phyloP scores from a whole-genome alignment of 2,888 invertebrate genomes.

The Rhogogaster chlorosoma region DNA sequence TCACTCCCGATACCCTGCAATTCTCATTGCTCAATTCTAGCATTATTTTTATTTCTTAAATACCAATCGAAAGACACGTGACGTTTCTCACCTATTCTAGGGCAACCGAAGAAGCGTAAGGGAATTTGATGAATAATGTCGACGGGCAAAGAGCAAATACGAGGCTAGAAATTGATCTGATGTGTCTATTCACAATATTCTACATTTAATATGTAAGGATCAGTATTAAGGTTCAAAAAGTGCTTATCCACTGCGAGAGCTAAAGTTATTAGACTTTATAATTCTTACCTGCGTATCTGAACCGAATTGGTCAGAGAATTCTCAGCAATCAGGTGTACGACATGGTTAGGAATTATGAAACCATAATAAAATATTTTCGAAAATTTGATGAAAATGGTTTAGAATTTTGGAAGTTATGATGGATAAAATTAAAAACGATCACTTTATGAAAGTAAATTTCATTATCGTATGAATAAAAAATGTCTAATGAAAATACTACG shows the following conservation, averaged over 20 bases:
- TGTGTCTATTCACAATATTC: no score
- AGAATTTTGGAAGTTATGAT: not conserved
- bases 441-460: conserved; percentile 43
- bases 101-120: not conserved
- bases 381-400: not conserved
- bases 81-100: not conserved
- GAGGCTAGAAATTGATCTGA: no score
- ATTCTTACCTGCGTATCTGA: not conserved
- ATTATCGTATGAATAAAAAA: conserved; percentile 31
- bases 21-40: not conserved
- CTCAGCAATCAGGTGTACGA: not conserved
- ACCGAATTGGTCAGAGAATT: not conserved
- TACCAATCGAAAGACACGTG: not conserved
- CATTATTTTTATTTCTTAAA: not conserved
- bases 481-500: conserved; percentile 51
- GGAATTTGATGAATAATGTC: not conserved
- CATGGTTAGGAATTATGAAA: not conserved
- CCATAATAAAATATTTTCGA: not conserved
- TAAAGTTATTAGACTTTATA: not conserved
- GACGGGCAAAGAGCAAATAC: no score
- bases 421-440: not conserved
- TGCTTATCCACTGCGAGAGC: not conserved
- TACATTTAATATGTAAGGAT: not conserved
- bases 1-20: not conserved
- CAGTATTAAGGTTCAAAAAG: not conserved